Evolutionary conservation across 2,888 invertebrate species (phyloP), one percentile per base, ranked within the genome.

Genomic region (Harmothoe impar): DNA sequence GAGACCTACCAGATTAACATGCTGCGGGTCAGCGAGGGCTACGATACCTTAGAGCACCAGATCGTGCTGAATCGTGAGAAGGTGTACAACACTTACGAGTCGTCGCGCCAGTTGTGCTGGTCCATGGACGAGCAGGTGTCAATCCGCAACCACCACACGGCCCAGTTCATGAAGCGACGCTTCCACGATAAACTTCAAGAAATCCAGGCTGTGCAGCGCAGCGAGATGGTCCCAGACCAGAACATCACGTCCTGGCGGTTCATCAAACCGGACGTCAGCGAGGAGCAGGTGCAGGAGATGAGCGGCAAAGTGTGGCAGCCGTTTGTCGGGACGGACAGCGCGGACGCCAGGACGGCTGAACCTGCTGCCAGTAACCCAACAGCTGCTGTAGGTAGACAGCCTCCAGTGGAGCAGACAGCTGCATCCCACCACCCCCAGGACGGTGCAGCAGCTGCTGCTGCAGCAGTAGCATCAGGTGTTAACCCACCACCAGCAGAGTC

Each of bases 21-120:
- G 86, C 17, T 0, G 12, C 20, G 17, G 3, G 54, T 86, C n/a
- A 52, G 29, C 29, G 52, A 52, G 20, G 25, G 20, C 5, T 56
- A 25, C 20, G 86, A 86, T 12, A 25, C 86, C 1, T 52, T 56
- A 29, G 54, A 86, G 31, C 86, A 86, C 86, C 51, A 52, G 54
- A 17, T 86, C 0, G 56, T 86, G 52, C 5, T 86, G 52, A 86
- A 86, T 31, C 52, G 86, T 12, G 54, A 86, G 31, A 86, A 86
- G 54, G 54, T 86, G 20, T 86, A 54, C 86, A 25, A 86, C 7
- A 86, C 56, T 12, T 86, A 54, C n/a, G 86, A 86, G 17, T 25
- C n/a, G 0, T 54, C 86, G 1, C 25, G 86, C 17, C n/a, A 86
- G 54, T 29, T 86, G 56, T 86, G 86, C 25, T 25, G 86, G 52